Percentiles rank a stretch among this genome's conserved stretches.
Conservation (phyloP, 1,140 invertebrate genomes). For the Vollenhovia emeryi region DNA sequence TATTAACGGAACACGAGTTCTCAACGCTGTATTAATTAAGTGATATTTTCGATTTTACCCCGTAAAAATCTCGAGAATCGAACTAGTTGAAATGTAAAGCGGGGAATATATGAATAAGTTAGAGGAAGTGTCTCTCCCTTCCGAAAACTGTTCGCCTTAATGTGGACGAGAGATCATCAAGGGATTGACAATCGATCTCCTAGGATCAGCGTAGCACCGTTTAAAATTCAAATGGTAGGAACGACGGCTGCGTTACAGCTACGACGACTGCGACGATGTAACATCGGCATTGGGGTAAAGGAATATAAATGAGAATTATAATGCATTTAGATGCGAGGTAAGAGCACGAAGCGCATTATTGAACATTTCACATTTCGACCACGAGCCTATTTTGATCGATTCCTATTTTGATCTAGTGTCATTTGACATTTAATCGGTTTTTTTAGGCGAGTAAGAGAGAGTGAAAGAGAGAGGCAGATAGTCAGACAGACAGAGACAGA, state of each 20-base stretch:
- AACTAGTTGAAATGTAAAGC: background rate
- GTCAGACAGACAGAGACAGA: no score
- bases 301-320: conserved; percentile 30
- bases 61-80: background rate
- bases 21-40: background rate
- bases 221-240: conserved; percentile 70
- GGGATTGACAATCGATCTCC: conserved; percentile 52
- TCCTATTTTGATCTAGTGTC: background rate
- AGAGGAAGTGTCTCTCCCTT: conserved; percentile 14
- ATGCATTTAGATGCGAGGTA: background rate
- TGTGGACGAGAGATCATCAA: conserved; percentile 66
- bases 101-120: background rate
- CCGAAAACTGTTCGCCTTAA: conserved; percentile 67
- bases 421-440: background rate
- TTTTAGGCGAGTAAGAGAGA: background rate
- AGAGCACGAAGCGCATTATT: background rate
- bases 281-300: conserved; percentile 8
- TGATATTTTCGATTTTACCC: background rate
- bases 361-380: conserved; percentile 14
- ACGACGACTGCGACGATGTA: conserved; percentile 44
- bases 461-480: background rate
- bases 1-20: conserved; percentile 13
- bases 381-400: no score
- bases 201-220: conserved; percentile 28
- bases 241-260: conserved; percentile 48